Conservation (phyloP, 2,113 vertebrate genomes). For the Peromyscus maniculatus region DNA sequence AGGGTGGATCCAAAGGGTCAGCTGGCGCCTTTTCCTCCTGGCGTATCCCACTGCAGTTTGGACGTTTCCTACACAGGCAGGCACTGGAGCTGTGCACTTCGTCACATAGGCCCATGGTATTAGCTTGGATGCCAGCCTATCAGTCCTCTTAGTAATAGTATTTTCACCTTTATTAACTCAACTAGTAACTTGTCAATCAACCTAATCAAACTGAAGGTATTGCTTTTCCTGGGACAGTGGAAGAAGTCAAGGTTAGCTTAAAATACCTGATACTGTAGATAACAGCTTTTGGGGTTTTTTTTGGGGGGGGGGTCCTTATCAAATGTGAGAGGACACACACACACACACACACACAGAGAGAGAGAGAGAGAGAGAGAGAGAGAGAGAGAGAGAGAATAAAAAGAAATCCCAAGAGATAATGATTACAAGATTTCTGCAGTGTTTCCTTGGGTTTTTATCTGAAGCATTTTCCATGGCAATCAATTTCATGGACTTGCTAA, state of each 20-base stretch:
- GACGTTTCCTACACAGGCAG: background rate
- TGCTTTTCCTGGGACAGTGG: background rate
- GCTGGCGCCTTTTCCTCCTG: background rate
- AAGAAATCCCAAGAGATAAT: background rate
- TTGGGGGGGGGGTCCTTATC: background rate
- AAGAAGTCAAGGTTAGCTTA: background rate
- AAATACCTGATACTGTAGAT: background rate
- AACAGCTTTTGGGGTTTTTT: background rate
- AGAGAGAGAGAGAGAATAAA: too few species aligned
- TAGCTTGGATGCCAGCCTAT: background rate
- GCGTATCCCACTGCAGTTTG: background rate
- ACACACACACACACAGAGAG: background rate
- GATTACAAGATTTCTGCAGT: constrained; percentile 21
- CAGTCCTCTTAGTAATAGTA: background rate
- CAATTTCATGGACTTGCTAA: constrained; percentile 46
- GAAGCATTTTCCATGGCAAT: constrained; percentile 61
- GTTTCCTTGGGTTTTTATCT: constrained; percentile 46
- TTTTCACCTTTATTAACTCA: constrained; percentile 38
- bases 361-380: too few species aligned
- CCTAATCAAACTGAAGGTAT: constrained; percentile 29
- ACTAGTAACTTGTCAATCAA: background rate
- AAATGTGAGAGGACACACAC: constrained; percentile 23
- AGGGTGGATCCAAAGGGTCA: background rate
- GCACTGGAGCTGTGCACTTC: background rate
- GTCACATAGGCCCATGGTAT: background rate